Percentiles rank a stretch among this genome's conserved stretches.
Conservation (phyloP, 2,113 vertebrate genomes). For the Dromaius novaehollandiae region DNA sequence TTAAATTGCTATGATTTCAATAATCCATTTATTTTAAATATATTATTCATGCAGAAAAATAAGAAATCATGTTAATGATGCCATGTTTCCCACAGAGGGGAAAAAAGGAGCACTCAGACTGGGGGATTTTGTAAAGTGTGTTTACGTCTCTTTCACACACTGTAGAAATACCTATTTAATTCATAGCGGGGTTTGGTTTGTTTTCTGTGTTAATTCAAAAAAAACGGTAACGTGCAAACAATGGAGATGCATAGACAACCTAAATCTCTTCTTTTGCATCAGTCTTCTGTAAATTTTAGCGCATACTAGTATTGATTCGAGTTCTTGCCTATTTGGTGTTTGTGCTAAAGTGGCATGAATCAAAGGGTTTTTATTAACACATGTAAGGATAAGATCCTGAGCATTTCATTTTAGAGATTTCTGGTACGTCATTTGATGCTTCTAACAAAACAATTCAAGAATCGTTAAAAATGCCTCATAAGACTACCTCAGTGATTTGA, state of each 20-base stretch:
- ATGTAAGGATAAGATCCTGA: background rate
- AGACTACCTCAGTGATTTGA: background rate
- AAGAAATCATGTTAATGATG: background rate
- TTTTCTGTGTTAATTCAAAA: background rate
- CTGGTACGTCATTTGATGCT: background rate
- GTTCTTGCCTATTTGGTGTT: background rate
- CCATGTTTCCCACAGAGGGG: rapidly evolving
- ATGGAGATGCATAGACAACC: background rate
- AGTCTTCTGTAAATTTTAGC: background rate
- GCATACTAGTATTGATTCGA: rapidly evolving
- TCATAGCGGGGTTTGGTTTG: background rate
- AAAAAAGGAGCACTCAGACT: background rate
- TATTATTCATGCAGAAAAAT: background rate
- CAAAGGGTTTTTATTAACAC: background rate
- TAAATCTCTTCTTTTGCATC: background rate
- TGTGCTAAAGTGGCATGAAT: background rate
- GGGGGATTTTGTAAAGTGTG: background rate
- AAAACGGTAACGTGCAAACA: background rate
- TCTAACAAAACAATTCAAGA: background rate
- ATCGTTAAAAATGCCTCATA: background rate
- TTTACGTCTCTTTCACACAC: background rate
- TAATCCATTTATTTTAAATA: background rate
- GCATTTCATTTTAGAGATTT: background rate
- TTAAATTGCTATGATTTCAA: background rate
- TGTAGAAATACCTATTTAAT: background rate